Percentiles rank a stretch among this genome's conserved stretches.
phyloP scores from a whole-genome alignment of 2,888 invertebrate species.

The Idaea biselata region DNA sequence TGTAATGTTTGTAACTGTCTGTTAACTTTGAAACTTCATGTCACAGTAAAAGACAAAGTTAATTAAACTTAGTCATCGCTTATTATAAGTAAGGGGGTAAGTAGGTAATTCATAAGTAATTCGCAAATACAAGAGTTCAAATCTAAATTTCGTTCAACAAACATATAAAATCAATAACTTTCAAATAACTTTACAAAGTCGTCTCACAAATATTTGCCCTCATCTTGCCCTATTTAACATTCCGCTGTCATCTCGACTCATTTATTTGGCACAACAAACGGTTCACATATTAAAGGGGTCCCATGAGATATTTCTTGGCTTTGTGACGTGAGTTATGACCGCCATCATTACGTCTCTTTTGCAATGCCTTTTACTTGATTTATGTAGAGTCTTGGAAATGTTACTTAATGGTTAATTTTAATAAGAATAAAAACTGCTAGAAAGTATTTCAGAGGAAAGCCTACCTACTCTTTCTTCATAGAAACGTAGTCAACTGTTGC shows the following conservation, averaged over 20 bases:
- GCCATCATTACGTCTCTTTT: neutral
- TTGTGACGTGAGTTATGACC: conserved; percentile 7
- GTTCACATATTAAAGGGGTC: conserved; percentile 7
- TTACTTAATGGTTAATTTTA: neutral
- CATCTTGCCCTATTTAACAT: conserved; percentile 1
- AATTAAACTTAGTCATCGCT: no score
- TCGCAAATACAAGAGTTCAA: no score
- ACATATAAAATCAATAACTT: neutral
- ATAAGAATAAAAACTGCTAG: neutral
- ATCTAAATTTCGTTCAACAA: neutral
- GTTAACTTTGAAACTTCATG: no score
- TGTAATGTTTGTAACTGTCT: no score
- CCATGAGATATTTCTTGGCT: conserved; percentile 3
- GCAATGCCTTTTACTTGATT: neutral
- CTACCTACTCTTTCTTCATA: no score
- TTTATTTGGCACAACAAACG: conserved; percentile 9
- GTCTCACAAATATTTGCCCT: neutral
- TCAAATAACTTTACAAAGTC: neutral
- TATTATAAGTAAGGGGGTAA: no score
- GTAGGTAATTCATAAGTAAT: no score
- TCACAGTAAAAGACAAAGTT: no score
- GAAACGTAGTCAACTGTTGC: no score
- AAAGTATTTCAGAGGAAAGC: no score
- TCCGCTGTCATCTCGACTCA: neutral
- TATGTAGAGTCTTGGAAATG: neutral